Evolutionary conservation across 2,113 vertebrate genomes (phyloP).

Genomic region (Bujurquina vittata): DNA sequence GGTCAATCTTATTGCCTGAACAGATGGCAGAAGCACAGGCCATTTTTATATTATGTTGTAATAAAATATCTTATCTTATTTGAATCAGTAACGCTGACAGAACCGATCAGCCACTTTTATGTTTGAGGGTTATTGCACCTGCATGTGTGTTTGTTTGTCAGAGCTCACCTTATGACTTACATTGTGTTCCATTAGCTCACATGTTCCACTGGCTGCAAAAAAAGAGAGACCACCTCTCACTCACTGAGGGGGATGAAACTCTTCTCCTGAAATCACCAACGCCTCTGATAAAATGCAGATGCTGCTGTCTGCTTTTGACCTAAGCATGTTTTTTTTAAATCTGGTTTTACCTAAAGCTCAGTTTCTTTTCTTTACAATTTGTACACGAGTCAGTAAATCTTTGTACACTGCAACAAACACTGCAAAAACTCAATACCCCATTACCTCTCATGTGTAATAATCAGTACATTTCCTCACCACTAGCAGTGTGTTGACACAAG

Average conservation of each 20-base stretch:
- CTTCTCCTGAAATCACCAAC: not conserved
- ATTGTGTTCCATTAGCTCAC: conserved; percentile 45
- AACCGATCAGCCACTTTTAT: conserved; percentile 6
- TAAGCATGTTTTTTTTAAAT: not conserved
- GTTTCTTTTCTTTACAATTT: not conserved
- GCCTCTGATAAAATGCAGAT: not conserved
- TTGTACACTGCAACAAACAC: not conserved
- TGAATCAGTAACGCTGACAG: conserved; percentile 4
- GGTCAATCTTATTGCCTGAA: not conserved
- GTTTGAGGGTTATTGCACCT: conserved; percentile 28
- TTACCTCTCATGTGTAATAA: not conserved
- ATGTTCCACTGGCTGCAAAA: conserved; percentile 23
- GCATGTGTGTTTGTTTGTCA: conserved; percentile 20
- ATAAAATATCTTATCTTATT: not conserved
- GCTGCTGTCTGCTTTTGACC: not conserved
- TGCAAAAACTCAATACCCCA: not conserved
- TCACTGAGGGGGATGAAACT: not conserved
- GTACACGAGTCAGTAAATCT: not conserved
- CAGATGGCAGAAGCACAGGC: not conserved
- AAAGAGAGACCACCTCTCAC: not conserved
- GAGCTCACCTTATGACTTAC: conserved; percentile 21
- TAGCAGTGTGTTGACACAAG: not conserved
- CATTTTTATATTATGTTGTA: not conserved
- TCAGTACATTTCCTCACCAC: not conserved
- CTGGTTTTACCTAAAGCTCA: not conserved